These are phyloP conservation scores for Polyploca ridens DNA, from an alignment of 2,888 invertebrate species.

Conservation along the genomic window DNA sequence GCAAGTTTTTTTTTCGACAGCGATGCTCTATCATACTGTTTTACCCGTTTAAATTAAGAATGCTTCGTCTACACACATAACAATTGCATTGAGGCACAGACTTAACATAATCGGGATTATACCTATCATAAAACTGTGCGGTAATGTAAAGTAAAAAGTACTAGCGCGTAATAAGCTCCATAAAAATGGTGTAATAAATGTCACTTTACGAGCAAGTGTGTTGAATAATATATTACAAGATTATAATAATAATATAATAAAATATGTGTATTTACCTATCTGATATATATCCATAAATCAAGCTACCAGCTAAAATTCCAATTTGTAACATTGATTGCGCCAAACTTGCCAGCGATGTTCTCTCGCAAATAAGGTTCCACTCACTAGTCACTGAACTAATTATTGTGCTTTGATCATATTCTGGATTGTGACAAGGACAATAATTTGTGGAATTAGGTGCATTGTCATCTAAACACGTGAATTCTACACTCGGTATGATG, in stretches of 20 bases:
- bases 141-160: too few relatives aligned
- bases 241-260: background rate
- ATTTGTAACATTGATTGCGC: slow-evolving; percentile 83
- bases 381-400: slow-evolving; percentile 84
- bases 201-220: too few relatives aligned
- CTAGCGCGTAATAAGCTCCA: too few relatives aligned
- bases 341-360: slow-evolving; percentile 79
- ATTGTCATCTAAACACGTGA: slow-evolving; percentile 68
- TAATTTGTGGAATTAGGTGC: slow-evolving; percentile 63
- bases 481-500: slow-evolving; percentile 80
- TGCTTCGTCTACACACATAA: too few relatives aligned
- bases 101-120: too few relatives aligned
- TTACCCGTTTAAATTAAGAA: too few relatives aligned
- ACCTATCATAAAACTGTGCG: too few relatives aligned
- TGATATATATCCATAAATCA: slow-evolving; percentile 81
- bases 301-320: slow-evolving; percentile 82
- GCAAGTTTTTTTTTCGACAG: too few relatives aligned
- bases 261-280: slow-evolving; percentile 59
- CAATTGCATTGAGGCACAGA: too few relatives aligned
- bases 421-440: slow-evolving; percentile 74
- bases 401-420: slow-evolving; percentile 81
- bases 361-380: slow-evolving; percentile 86
- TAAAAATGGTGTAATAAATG: too few relatives aligned
- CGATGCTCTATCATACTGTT: too few relatives aligned
- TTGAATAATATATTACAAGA: too few relatives aligned